Conservation (phyloP, 2,888 invertebrate genomes). For the Spicauda simplicius region DNA sequence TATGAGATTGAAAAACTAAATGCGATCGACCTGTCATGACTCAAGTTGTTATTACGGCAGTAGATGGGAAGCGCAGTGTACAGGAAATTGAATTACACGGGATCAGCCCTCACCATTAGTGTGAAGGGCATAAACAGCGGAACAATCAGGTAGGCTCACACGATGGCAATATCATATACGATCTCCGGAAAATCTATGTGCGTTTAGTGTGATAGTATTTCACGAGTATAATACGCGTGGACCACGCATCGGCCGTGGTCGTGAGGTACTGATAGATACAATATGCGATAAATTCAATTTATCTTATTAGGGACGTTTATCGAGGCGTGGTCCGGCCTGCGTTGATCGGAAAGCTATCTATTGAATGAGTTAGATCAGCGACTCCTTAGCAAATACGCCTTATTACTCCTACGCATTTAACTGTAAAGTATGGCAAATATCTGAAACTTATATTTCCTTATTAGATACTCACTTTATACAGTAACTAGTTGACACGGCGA, state of each 20-base stretch:
- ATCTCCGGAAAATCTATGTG: constrained; percentile 48
- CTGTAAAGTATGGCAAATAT: neutral
- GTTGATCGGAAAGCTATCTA: constrained; percentile 22
- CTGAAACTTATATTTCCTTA: neutral
- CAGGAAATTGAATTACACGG: constrained; percentile 38
- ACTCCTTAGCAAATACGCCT: constrained; percentile 7
- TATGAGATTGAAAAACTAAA: constrained; percentile 30
- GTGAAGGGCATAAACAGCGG: constrained; percentile 47
- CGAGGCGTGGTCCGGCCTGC: constrained; percentile 36
- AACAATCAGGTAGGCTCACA: constrained; percentile 40
- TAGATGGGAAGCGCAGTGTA: constrained; percentile 29
- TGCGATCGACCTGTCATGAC: constrained; percentile 34
- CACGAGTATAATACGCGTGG: constrained; percentile 56
- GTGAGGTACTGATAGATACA: constrained; percentile 59
- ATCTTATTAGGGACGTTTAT: constrained; percentile 40
- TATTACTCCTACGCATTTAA: constrained; percentile 16
- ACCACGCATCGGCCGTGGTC: constrained; percentile 57
- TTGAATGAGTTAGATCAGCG: constrained; percentile 16
- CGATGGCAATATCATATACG: constrained; percentile 31
- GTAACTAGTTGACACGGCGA: too few species aligned
- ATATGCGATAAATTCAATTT: constrained; percentile 57
- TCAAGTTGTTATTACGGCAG: constrained; percentile 29
- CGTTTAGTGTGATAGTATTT: constrained; percentile 53
- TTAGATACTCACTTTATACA: neutral
- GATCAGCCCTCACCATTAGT: constrained; percentile 35